These are phyloP conservation scores for Polyploca ridens DNA, from an alignment of 2,888 invertebrate species.

Conservation along the genomic window DNA sequence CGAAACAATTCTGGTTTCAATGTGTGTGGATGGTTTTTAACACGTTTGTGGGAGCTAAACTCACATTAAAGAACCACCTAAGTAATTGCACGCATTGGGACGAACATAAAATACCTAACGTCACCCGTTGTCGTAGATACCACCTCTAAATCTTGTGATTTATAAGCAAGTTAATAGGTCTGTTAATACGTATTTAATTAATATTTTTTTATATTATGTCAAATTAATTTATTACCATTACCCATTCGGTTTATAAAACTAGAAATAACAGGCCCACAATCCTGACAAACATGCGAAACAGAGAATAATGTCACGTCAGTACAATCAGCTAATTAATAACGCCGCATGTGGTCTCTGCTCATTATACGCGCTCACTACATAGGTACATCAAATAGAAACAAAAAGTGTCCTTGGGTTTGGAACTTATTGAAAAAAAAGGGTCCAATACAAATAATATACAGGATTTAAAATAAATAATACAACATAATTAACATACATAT, in stretches of 20 bases:
- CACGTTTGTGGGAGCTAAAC: no score
- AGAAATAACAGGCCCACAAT: background rate
- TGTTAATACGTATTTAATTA: background rate
- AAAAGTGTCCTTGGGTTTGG: background rate
- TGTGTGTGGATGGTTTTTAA: no score
- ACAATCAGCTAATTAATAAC: background rate
- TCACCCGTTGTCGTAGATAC: background rate
- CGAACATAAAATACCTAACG: no score
- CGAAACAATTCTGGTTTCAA: no score
- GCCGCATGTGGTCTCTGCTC: background rate
- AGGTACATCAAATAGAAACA: background rate
- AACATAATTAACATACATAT: slow-evolving; percentile 23
- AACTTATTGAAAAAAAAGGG: background rate
- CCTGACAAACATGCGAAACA: background rate
- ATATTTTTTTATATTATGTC: background rate
- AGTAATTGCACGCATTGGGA: no score
- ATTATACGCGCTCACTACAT: background rate
- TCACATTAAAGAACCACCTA: no score
- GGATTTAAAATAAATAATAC: slow-evolving; percentile 31
- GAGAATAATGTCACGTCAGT: background rate
- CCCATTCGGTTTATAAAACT: background rate
- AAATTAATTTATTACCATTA: background rate
- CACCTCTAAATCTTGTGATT: background rate
- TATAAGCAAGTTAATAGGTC: background rate
- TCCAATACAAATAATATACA: background rate